Percentiles rank a stretch among this genome's conserved stretches.
Evolutionary conservation across 2,888 invertebrate species (phyloP).

Genomic region (Caenorhabditis sp.): DNA sequence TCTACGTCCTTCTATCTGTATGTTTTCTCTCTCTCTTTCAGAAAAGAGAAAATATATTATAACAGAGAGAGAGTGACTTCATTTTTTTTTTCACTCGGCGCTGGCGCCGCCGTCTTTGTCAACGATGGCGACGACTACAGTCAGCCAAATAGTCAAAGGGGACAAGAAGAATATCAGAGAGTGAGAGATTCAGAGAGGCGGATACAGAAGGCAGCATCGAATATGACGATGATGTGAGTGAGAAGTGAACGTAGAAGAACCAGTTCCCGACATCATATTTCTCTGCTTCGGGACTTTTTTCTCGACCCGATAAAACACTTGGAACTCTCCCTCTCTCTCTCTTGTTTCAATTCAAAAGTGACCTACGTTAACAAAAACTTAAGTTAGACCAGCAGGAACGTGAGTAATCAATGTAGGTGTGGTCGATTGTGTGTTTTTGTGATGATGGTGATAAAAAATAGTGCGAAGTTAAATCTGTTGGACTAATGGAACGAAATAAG

Average conservation of each 20-base stretch:
- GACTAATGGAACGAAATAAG: constrained; percentile 18
- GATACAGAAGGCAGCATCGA: constrained; percentile 36
- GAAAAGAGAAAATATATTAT: constrained; percentile 57
- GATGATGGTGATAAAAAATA: constrained; percentile 11
- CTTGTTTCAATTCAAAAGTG: background rate
- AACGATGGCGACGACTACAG: constrained; percentile 52
- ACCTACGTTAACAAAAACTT: too few species aligned
- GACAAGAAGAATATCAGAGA: constrained; percentile 22
- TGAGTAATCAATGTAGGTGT: too few species aligned
- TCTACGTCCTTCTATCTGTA: constrained; percentile 33
- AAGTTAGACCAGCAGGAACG: too few species aligned
- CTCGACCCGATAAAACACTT: constrained; percentile 33
- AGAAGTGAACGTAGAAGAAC: constrained; percentile 49
- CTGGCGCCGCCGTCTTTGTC: constrained; percentile 41
- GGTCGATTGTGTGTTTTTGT: background rate
- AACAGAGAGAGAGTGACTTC: constrained; percentile 32
- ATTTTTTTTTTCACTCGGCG: constrained; percentile 50
- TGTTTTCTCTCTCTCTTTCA: constrained; percentile 39
- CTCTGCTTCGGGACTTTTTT: constrained; percentile 52
- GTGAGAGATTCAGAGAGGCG: constrained; percentile 13
- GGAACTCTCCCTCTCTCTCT: background rate
- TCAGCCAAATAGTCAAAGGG: constrained; percentile 54
- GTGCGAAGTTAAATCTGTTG: constrained; percentile 18
- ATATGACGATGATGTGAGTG: constrained; percentile 35
- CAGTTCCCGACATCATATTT: constrained; percentile 55